phyloP scores from a whole-genome alignment of 2,113 vertebrate genomes.

The Platysternon megacephalum region DNA sequence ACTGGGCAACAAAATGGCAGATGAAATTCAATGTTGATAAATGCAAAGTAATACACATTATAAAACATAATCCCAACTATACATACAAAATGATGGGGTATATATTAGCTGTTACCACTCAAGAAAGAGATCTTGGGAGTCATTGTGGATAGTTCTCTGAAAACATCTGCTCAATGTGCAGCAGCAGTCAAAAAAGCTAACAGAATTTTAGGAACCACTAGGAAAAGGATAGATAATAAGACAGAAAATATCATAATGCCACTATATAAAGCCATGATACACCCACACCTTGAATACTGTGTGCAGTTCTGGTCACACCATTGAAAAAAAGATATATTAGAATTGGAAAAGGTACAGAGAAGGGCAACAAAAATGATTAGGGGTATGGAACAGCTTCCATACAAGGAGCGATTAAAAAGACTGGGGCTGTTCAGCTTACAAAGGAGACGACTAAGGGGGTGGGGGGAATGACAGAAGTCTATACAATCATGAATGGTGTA shows the following conservation, averaged over 20 bases:
- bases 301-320: background rate
- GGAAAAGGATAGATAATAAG: background rate
- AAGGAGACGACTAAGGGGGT: background rate
- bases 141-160: background rate
- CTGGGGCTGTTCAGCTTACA: background rate
- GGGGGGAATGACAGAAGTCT: background rate
- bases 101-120: background rate
- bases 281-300: background rate
- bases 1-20: too few relatives aligned
- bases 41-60: too few relatives aligned
- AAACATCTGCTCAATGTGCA: background rate
- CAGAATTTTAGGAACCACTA: background rate
- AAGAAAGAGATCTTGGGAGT: background rate
- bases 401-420: background rate
- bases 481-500: background rate
- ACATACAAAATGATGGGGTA: background rate
- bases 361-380: background rate
- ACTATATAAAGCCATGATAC: background rate
- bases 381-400: background rate
- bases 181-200: background rate
- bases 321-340: background rate
- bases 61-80: too few relatives aligned
- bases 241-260: background rate
- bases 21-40: too few relatives aligned
- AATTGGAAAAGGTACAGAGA: background rate